Conservation (phyloP, 2,888 invertebrate genomes). For the Baccha elongata region DNA sequence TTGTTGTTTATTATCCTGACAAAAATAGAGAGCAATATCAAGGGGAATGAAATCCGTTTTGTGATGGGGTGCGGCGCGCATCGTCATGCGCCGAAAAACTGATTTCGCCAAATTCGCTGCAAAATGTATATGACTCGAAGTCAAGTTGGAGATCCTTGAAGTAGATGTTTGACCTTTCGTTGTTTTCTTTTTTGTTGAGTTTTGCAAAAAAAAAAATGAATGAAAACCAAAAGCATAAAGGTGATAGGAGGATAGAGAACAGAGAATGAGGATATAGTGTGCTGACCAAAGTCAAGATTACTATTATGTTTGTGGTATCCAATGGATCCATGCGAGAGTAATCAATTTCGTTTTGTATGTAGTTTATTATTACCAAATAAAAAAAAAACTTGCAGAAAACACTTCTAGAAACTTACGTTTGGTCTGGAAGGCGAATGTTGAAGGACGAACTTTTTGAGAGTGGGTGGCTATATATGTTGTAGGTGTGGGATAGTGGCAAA, state of each 20-base stretch:
- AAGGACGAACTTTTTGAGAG: slow-evolving; percentile 47
- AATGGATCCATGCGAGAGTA: slow-evolving; percentile 59
- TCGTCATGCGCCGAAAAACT: slow-evolving; percentile 58
- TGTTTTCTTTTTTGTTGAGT: slow-evolving; percentile 1
- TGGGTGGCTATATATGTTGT: slow-evolving; percentile 16
- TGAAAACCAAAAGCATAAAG: no score
- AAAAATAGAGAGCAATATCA: slow-evolving; percentile 8
- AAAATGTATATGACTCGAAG: slow-evolving; percentile 1
- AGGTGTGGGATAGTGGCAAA: slow-evolving; percentile 3
- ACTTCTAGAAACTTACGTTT: background rate
- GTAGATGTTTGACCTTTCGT: slow-evolving; percentile 45
- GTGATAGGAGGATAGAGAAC: no score
- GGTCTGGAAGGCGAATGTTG: background rate
- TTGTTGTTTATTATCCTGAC: slow-evolving; percentile 16
- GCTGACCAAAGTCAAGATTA: slow-evolving; percentile 71
- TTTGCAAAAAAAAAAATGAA: background rate
- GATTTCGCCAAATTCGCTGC: background rate
- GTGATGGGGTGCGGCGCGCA: slow-evolving; percentile 69
- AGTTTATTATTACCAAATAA: slow-evolving; percentile 18
- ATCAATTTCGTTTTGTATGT: slow-evolving; percentile 29
- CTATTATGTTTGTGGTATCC: slow-evolving; percentile 43
- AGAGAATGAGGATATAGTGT: slow-evolving; percentile 3
- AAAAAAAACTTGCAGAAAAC: background rate
- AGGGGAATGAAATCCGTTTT: slow-evolving; percentile 37
- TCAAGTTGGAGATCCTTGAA: slow-evolving; percentile 43